These are phyloP conservation scores for Paradoxurus hermaphroditus DNA, from an alignment of 2,113 vertebrate species.

Conservation along the genomic window DNA sequence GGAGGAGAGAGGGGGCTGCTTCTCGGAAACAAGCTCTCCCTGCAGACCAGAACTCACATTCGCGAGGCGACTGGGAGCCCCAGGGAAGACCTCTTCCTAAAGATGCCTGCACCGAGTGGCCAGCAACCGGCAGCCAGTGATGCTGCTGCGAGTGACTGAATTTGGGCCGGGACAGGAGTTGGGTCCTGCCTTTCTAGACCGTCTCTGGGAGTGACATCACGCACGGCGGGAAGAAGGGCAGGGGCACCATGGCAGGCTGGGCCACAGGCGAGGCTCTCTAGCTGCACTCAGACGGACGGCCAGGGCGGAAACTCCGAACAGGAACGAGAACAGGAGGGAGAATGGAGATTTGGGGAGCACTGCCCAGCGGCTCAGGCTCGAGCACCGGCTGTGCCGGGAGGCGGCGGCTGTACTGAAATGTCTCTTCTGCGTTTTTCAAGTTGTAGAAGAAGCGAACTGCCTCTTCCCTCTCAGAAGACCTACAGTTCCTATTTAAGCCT, in stretches of 20 bases:
- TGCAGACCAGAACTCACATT: background rate
- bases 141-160: background rate
- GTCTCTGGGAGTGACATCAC: background rate
- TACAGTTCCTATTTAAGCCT: background rate
- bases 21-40: constrained; percentile 13
- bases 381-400: background rate
- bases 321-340: background rate
- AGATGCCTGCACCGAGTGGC: background rate
- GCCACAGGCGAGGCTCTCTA: background rate
- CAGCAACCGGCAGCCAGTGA: background rate
- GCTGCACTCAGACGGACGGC: background rate
- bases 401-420: background rate
- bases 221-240: background rate
- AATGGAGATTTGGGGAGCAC: background rate
- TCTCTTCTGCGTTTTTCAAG: background rate
- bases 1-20: background rate
- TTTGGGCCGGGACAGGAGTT: background rate
- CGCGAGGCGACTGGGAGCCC: background rate
- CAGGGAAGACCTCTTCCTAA: background rate
- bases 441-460: background rate
- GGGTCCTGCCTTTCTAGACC: background rate
- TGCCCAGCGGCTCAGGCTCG: background rate
- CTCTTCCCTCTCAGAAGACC: background rate
- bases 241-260: background rate
- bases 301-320: background rate